A percentile compares a stretch with the other conserved stretches of the same genome.
phyloP scores from a whole-genome alignment of 2,888 invertebrate genomes.

The Sinotaia quadrata region DNA sequence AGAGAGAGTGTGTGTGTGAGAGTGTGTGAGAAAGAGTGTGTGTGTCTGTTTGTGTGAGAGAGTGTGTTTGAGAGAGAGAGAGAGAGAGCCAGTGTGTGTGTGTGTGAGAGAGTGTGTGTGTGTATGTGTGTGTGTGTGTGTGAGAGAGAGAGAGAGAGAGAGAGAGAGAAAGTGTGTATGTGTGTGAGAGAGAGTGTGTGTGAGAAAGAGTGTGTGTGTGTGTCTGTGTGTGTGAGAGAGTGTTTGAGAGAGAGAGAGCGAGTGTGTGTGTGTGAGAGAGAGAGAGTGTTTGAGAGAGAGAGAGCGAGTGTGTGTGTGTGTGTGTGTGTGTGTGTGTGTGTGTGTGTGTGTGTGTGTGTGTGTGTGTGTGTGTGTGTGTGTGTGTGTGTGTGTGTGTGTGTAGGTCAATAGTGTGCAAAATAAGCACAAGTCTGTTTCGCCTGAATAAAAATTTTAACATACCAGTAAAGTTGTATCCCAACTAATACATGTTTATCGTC shows the following conservation, averaged over 20 bases:
- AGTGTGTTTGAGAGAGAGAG: constrained; percentile 10
- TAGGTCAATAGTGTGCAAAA: too few species aligned
- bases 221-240: neutral
- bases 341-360: too few species aligned
- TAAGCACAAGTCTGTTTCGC: too few species aligned
- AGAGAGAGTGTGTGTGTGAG: constrained; percentile 10
- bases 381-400: constrained; percentile 6
- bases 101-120: constrained; percentile 5
- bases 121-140: constrained; percentile 2
- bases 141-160: constrained; percentile 5
- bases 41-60: constrained; percentile 8
- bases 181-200: too few species aligned
- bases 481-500: too few species aligned
- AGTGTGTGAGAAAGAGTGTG: constrained; percentile 2
- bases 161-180: too few species aligned
- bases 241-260: too few species aligned
- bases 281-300: too few species aligned
- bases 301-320: neutral
- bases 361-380: too few species aligned
- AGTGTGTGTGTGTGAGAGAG: neutral
- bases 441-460: too few species aligned
- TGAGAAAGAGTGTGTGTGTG: neutral
- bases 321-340: too few species aligned
- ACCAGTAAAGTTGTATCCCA: too few species aligned
- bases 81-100: neutral